These are phyloP conservation scores for Idaea biselata DNA, from an alignment of 2,888 invertebrate genomes.

Conservation along the genomic window DNA sequence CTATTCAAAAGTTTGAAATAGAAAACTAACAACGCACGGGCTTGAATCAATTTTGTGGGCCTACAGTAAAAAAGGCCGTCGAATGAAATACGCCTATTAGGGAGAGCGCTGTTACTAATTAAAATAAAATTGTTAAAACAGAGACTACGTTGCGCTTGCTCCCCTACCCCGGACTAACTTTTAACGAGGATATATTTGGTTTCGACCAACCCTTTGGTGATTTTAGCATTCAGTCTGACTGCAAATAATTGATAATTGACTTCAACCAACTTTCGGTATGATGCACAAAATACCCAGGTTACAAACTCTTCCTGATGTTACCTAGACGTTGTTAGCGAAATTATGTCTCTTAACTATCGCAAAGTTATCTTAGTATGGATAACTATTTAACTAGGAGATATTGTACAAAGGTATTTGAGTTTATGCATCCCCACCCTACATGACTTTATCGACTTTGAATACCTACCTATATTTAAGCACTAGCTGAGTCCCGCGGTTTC, in stretches of 20 bases:
- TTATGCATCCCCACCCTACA: conserved; percentile 12
- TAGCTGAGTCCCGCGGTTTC: no score
- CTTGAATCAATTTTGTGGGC: background rate
- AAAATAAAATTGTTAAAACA: conserved; percentile 79
- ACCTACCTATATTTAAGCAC: no score
- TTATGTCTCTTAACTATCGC: conserved; percentile 23
- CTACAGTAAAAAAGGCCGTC: conserved; percentile 42
- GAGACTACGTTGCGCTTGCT: conserved; percentile 50
- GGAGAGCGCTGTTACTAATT: conserved; percentile 71
- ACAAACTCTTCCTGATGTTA: conserved; percentile 29
- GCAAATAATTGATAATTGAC: conserved; percentile 79
- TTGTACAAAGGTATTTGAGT: conserved; percentile 18
- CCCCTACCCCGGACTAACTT: conserved; percentile 69
- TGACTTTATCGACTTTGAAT: background rate
- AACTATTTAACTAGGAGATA: conserved; percentile 20
- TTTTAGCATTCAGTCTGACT: conserved; percentile 76
- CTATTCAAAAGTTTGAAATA: background rate
- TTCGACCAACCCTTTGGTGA: conserved; percentile 78
- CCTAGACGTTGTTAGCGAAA: conserved; percentile 30
- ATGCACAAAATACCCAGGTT: conserved; percentile 56
- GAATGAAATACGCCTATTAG: conserved; percentile 68
- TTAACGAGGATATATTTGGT: conserved; percentile 81
- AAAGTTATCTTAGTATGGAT: conserved; percentile 18
- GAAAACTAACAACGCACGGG: background rate
- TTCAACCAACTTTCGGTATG: conserved; percentile 72